Conservation (phyloP, 1,140 invertebrate genomes). For the Apis florea region DNA sequence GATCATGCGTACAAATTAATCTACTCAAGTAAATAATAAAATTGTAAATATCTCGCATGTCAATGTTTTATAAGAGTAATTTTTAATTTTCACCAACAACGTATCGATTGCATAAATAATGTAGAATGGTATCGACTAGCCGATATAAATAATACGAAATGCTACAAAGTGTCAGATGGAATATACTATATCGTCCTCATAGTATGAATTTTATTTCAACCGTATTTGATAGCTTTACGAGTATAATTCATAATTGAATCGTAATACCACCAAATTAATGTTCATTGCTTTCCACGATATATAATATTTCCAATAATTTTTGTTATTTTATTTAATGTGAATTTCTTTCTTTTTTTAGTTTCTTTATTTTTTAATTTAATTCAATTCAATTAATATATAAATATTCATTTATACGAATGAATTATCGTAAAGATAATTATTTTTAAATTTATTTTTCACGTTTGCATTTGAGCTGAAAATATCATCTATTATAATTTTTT, state of each 20-base stretch:
- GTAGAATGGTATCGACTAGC: conserved; percentile 15
- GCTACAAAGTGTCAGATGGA: not conserved
- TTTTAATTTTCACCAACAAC: conserved; percentile 1
- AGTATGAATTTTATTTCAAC: not conserved
- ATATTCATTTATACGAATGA: too few species aligned
- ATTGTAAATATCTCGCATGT: not conserved
- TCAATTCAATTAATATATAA: not conserved
- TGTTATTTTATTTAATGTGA: not conserved
- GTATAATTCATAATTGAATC: not conserved
- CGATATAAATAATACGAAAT: conserved; percentile 15
- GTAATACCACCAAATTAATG: not conserved
- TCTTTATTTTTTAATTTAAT: not conserved
- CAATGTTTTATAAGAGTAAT: not conserved
- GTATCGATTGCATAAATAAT: conserved; percentile 23
- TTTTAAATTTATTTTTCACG: too few species aligned
- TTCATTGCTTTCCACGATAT: not conserved
- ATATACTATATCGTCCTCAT: not conserved
- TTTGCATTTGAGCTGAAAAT: too few species aligned
- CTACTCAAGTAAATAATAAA: conserved; percentile 1
- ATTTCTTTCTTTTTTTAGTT: not conserved
- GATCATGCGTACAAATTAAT: not conserved
- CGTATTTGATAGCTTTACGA: not conserved
- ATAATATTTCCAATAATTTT: not conserved
- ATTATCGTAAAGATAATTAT: too few species aligned
- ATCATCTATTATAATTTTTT: too few species aligned